Evolutionary conservation across 1,140 invertebrate genomes (phyloP), one percentile per base, ranked within the genome.

Genomic region (Panulirus ornatus): DNA sequence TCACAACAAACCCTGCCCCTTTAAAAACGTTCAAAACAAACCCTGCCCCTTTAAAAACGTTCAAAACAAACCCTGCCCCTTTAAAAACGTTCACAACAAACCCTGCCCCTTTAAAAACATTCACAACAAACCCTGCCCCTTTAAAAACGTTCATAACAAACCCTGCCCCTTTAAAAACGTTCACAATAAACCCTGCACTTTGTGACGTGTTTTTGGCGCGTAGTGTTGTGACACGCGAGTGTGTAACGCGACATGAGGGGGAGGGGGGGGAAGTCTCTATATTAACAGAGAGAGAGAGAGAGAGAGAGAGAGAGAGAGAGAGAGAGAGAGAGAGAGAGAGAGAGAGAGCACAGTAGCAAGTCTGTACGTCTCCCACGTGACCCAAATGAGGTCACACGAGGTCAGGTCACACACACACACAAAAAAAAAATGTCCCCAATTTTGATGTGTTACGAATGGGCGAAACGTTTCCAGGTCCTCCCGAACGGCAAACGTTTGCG

Each of bases 241-340:
- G 27, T 27, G 2, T 34, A 19, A 36, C 19, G 30, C 8, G 5
- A 0, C 27, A 14, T 16, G n/a, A 34, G 1, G 38, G 81, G 22
- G 2, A 38, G 30, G 19, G 27, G 2, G n/a, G 16, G 36, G 5
- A 63, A 1, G 22, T 40, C 16, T 11, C 22, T 14, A 51, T 8
- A 79, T 16, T 22, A n/a, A 79, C 40, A 79, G 40, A 51, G 76
- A 79, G 40, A 79, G 38, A 47, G 30, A 79, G 40, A 51, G 22
- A 51, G 40, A 51, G 44, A 51, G 3, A 54, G 76, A 44, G 44
- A 44, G 42, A 44, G 6, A 2, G 16, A 79, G 22, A 51, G 19
- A 79, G 40, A 44, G 40, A 79, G 40, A 63, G 0, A 84, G 36
- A 42, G n/a, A 71, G 6, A 11, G 2, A 66, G 63, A 84, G 9